phyloP scores from a whole-genome alignment of 2,888 invertebrate genomes.

The Erebia palarica region DNA sequence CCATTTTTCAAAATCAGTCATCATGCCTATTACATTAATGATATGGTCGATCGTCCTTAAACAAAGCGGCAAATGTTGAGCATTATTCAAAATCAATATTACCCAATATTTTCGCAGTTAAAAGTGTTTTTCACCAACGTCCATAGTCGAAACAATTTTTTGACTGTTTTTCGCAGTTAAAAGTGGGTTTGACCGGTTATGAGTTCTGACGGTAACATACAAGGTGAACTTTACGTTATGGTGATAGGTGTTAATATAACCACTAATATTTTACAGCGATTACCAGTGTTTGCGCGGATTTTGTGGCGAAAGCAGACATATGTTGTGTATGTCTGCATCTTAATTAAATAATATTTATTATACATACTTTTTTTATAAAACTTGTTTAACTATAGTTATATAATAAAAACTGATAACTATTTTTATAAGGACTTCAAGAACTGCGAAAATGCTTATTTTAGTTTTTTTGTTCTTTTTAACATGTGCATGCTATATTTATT shows the following conservation, averaged over 20 bases:
- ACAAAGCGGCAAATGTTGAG: too few relatives aligned
- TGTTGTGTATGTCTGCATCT: neutral
- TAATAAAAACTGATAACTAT: neutral
- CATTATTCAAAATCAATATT: too few relatives aligned
- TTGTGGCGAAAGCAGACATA: slow-evolving; percentile 25
- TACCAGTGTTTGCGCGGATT: slow-evolving; percentile 38
- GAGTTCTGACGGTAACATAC: too few relatives aligned
- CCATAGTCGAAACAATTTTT: too few relatives aligned
- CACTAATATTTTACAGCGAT: slow-evolving; percentile 29
- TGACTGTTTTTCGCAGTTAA: too few relatives aligned
- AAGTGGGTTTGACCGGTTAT: too few relatives aligned
- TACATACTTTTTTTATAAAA: neutral
- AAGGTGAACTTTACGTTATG: neutral
- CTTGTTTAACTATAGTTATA: neutral
- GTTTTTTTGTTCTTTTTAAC: slow-evolving; percentile 48
- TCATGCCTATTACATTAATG: too few relatives aligned
- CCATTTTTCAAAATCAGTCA: too few relatives aligned
- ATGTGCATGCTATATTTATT: slow-evolving; percentile 57
- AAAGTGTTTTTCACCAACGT: too few relatives aligned
- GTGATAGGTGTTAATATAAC: slow-evolving; percentile 37
- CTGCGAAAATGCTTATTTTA: slow-evolving; percentile 55
- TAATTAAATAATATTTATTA: neutral
- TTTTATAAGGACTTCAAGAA: neutral
- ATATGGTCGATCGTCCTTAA: too few relatives aligned
- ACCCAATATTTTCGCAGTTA: too few relatives aligned